Evolutionary conservation across 2,797 vertebrate genomes (phyloP), one percentile per base, ranked within the genome.

Genomic region (Eremophila alpestris): DNA sequence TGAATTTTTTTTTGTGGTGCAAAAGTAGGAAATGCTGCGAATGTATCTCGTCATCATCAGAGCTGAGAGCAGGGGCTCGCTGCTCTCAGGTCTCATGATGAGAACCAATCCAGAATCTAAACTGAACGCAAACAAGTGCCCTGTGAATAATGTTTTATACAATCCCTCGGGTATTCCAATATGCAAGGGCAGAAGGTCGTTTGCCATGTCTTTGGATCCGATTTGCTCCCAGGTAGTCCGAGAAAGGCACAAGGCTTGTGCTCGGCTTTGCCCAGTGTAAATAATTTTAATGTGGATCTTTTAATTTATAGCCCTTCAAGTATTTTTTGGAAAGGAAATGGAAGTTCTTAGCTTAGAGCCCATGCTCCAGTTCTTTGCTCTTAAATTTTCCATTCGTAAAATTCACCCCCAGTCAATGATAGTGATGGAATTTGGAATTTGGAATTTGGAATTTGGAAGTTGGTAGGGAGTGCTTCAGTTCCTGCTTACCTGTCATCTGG

Each of bases 121-220:
- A 92, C 40, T 18, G 89, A 97, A 96, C 16, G 18, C 90, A 97
- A 98, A 95, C 93, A 98, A 97, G 97, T 98, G 98, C 97, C 98
- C 97, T 96, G 95, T 98, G 95, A 97, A 97, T 97, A 65, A 90
- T 26, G 46, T 96, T 95, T 97, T 97, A 48, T 95, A 96, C 23
- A 6, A 34, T 83, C 89, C 91, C 76, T 91, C 6, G 94, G 81
- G 94, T 96, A 73, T 94, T 95, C 84, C 87, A 93, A 97, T 97
- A 97, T 97, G 96, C 97, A 97, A 97, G 93, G 97, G 87, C 56
- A 8, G 77, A 89, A 91, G 64, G 62, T 79, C 83, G 93, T 85
- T 77, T 83, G 89, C 79, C 84, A 18, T 1, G 16, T 87, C 81
- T 94, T 93, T 75, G 82, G 63, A 70, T 75, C 75, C 3, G 0